Evolutionary conservation across 1,140 invertebrate genomes (phyloP), one percentile per base, ranked within the genome.

Genomic region (Venturia canescens): DNA sequence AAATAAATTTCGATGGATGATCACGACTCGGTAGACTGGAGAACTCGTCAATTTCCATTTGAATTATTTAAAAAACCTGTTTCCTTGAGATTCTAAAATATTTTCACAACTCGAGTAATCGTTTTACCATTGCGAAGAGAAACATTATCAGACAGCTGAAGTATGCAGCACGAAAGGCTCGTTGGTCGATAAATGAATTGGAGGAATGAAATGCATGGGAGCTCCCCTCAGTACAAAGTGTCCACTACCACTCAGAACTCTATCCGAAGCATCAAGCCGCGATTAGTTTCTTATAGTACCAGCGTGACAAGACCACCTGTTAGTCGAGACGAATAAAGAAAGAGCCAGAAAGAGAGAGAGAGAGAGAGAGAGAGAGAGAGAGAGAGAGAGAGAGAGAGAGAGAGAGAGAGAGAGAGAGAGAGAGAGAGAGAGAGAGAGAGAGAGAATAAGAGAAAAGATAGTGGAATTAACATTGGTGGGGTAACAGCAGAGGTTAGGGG

Each of bases 221-320:
- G 50, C 5, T 53, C 38, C 7, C 11, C n/a, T 9, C 18, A 53
- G 50, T 18, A 53, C 69, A 38, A 71, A 16, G 26, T 71, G 69
- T 71, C 69, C 26, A 38, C 23, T 38, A 44, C 48, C 70, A 38
- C 21, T 26, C 29, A 9, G 29, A n/a, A 31, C n/a, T 77, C 29
- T 63, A 77, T 77, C 60, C 50, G 21, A 70, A 57, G 27, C 76
- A 44, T 77, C 67, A 79, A 31, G 38, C 66, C 26, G 50, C 60
- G 57, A 74, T 80, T 80, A 69, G 75, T 50, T 57, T 80, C 31
- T 76, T 80, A 77, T 78, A 74, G 67, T 11, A 77, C 53, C 60
- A 83, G 69, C 63, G 31, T 82, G 80, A 84, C 63, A 66, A 77
- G 84, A 85, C 87, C 88, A 90, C 84, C 87, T 88, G 89, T 88